These are phyloP conservation scores for Eurosta solidaginis DNA, from an alignment of 1,140 invertebrate genomes.

Conservation along the genomic window DNA sequence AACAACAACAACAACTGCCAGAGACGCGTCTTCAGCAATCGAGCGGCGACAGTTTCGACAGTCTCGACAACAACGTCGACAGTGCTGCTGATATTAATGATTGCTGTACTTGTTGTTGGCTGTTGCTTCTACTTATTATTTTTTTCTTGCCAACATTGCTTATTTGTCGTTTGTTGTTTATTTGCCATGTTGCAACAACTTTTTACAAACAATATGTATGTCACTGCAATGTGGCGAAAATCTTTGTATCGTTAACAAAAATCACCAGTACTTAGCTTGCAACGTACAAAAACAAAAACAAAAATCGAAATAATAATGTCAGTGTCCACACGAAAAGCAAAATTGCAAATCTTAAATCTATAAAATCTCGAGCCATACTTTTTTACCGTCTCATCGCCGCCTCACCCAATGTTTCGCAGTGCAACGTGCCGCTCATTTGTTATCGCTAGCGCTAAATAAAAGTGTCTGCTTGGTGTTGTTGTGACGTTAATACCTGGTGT, in stretches of 20 bases:
- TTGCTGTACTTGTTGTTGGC: constrained; percentile 2
- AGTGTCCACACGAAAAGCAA: background rate
- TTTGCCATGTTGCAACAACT: constrained; percentile 15
- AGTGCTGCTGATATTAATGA: constrained; percentile 18
- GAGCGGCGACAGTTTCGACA: background rate
- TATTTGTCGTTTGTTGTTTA: background rate
- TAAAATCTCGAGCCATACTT: constrained; percentile 17
- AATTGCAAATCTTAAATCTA: constrained; percentile 24
- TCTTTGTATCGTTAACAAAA: background rate
- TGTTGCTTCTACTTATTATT: background rate
- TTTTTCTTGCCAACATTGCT: background rate
- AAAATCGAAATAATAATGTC: background rate
- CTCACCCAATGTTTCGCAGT: background rate
- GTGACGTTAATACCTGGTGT: constrained; percentile 3
- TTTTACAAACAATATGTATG: constrained; percentile 19
- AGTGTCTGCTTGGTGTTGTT: constrained; percentile 22
- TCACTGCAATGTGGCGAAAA: background rate
- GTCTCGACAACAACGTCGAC: background rate
- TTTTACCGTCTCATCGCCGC: background rate
- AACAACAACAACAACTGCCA: background rate
- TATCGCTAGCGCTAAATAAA: constrained; percentile 26
- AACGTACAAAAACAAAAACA: background rate
- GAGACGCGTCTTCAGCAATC: constrained; percentile 13
- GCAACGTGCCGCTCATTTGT: background rate
- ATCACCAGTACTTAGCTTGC: background rate